phyloP scores from a whole-genome alignment of 1,140 invertebrate species.

The Antheraea pernyi region DNA sequence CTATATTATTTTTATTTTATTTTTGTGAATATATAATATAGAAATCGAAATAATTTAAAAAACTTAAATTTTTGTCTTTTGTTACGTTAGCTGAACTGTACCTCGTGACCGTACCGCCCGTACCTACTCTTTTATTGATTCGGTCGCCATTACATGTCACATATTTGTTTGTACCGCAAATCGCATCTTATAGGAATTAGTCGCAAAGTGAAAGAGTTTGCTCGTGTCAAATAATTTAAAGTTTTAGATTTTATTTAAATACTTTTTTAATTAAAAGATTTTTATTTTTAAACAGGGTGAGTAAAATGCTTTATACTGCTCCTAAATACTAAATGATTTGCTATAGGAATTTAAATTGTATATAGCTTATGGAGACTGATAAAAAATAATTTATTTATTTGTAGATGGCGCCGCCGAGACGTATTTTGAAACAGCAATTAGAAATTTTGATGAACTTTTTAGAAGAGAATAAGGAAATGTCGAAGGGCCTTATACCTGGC shows the following conservation, averaged over 20 bases:
- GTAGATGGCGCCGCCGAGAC: constrained; percentile 65
- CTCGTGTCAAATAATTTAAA: constrained; percentile 50
- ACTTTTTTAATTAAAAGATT: too few relatives aligned
- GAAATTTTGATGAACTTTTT: constrained; percentile 64
- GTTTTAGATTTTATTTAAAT: constrained; percentile 9
- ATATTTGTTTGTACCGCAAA: constrained; percentile 26
- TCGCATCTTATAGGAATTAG: constrained; percentile 17
- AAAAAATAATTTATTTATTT: constrained; percentile 15
- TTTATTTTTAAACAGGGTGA: not conserved
- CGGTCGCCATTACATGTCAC: constrained; percentile 62
- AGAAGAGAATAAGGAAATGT: constrained; percentile 60
- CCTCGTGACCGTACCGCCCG: too few relatives aligned
- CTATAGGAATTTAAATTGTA: not conserved
- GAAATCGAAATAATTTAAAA: not conserved
- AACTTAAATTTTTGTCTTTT: not conserved
- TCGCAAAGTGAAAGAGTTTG: constrained; percentile 58
- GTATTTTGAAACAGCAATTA: constrained; percentile 53
- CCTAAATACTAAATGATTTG: not conserved
- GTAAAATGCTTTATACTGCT: not conserved
- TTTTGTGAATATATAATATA: not conserved
- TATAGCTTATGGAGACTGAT: not conserved
- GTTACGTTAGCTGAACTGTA: not conserved
- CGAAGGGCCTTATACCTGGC: constrained; percentile 46
- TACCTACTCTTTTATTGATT: not conserved
- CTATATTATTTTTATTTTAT: not conserved